Evolutionary conservation across 2,888 invertebrate species (phyloP).

Genomic region (Drosophila melanosoma): DNA sequence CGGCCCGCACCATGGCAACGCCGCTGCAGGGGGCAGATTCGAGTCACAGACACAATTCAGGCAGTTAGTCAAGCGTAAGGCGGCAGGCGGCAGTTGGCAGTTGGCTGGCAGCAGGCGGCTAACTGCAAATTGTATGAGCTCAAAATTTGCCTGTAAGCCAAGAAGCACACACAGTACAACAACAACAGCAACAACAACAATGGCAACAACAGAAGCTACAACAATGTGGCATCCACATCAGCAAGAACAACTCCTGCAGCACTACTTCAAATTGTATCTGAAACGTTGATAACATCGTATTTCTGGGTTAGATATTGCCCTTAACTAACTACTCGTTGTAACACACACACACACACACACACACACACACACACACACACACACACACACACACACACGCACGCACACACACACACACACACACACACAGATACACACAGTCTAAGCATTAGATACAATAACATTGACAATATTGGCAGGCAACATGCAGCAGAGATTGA

Average conservation of each 20-base stretch:
- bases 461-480: constrained; percentile 57
- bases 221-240: background rate
- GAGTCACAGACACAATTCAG: constrained; percentile 45
- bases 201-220: constrained; percentile 3
- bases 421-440: constrained; percentile 17
- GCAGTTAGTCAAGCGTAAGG: constrained; percentile 71
- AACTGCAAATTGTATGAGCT: constrained; percentile 77
- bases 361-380: constrained; percentile 8
- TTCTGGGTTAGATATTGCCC: constrained; percentile 47
- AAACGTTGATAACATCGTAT: constrained; percentile 69
- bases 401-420: constrained; percentile 17
- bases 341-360: constrained; percentile 21
- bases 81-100: constrained; percentile 15
- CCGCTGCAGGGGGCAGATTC: constrained; percentile 22
- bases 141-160: constrained; percentile 73
- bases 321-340: constrained; percentile 27
- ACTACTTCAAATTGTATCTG: constrained; percentile 54
- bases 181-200: constrained; percentile 10
- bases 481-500: constrained; percentile 57
- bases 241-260: constrained; percentile 21
- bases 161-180: constrained; percentile 27
- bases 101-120: constrained; percentile 42
- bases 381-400: constrained; percentile 21
- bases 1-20: constrained; percentile 4
- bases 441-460: constrained; percentile 66